Base-by-base conservation (phyloP, 2,888 invertebrate genomes). In the Altica lythri region DNA sequence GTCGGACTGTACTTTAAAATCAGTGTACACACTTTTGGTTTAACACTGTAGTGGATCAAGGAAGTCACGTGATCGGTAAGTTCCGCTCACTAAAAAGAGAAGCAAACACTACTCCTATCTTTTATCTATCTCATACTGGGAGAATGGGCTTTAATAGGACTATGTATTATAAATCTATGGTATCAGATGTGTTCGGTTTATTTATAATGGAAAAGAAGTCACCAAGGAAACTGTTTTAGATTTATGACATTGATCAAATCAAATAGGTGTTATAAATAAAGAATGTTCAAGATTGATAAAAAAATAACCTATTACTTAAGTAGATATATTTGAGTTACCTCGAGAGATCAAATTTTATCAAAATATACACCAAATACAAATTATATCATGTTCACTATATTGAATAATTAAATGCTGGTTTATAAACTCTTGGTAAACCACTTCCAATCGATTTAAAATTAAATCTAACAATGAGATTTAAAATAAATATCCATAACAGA, bases 321-420 rank as follows among this genome's bases (percentile, higher is more conserved):
- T 69, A 71, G 67, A 66, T 65, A 63, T 66, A 63, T 66, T 63
- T 66, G 65, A 67, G 71, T 71, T 72, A 70, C 68, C 67, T 68
- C 51, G 59, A 54, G 59, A 57, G 60, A 62, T 22, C 27, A 53
- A 49, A 50, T 13, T 50, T 54, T 37, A 52, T 60, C 43, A 43
- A 60, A 68, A 66, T 68, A 66, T 61, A 69, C 69, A 67, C 57
- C 64, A 65, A 59, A 65, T 62, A 67, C 58, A 56, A 61, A 62
- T 66, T 55, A 56, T 64, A 64, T 32, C 10, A 37, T 22, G 19
- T 22, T 30, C 40, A 34, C 30, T 32, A 13, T 18, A 32, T 40
- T 37, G 46, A 35, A 25, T 46, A 12, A 8, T 9, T 16, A 40
- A 40, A 22, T 22, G 40, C 18, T 12, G 13, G n/a, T n/a, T n/a